Base-by-base conservation (phyloP, 2,888 invertebrate genomes). In the Eupeodes luniger region DNA sequence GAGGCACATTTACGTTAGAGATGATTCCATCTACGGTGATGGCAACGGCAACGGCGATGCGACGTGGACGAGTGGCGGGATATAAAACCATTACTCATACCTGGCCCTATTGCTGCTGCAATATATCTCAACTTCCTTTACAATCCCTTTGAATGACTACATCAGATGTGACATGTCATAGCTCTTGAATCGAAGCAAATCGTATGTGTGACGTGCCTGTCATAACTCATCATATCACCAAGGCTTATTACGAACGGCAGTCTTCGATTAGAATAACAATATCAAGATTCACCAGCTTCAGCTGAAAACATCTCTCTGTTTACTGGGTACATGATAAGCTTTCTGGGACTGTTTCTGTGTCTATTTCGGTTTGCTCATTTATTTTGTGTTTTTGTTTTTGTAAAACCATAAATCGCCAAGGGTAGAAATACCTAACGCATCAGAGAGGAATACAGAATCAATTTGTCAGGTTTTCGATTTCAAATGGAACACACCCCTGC, bases 191-290 rank as follows among this genome's bases (percentile, higher is more conserved):
- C 89, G 89, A 89, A 89, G 81, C 82, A 82, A 89, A 89, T 89
- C 85, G 89, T 89, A 89, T 89, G 85, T 89, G 89, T 89, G 89
- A 89, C 89, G 81, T 85, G 89, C 72, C 76, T 89, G 89, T 89
- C 89, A 85, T 89, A 89, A 85, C 85, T 89, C 89, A 89, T 89
- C 89, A 79, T 82, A 82, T 70, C 44, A 55, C 80, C n/a, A 10
- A 51, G 16, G 77, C 69, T 80, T 79, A 77, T 62, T 76, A 69
- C 57, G 70, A 83, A 80, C 76, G 40, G 74, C 78, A 44, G 75
- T 66, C 59, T 85, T 88, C 85, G 85, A 85, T 81, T 69, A 75
- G 88, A 85, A 88, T 88, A 88, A 85, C 87, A 88, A 88, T 84
- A 81, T 72, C 75, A 47, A 34, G 19, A 75, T 36, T n/a, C 14